Evolutionary conservation across 2,888 invertebrate genomes (phyloP).

Genomic region (Thysanoteuthis rhombus): DNA sequence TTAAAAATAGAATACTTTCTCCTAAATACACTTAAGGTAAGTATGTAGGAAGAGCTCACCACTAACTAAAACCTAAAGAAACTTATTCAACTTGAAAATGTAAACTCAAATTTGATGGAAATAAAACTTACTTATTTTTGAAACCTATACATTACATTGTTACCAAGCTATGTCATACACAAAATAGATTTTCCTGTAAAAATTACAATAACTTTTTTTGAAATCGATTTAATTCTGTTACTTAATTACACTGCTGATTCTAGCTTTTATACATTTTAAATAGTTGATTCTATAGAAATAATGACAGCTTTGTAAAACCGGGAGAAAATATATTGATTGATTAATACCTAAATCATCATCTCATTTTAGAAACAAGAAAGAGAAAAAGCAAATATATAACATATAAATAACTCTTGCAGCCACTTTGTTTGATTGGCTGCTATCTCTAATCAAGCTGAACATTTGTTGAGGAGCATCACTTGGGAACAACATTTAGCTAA

Average conservation of each 20-base stretch:
- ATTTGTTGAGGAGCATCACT: slow-evolving; percentile 12
- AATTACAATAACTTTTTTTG: neutral
- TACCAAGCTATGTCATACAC: neutral
- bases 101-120: neutral
- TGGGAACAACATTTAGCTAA: neutral
- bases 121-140: neutral
- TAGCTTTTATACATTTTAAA: neutral
- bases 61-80: no score
- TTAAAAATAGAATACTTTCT: no score
- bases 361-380: neutral
- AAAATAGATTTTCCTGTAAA: neutral
- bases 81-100: no score
- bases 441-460: slow-evolving; percentile 12
- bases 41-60: no score
- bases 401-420: slow-evolving; percentile 12
- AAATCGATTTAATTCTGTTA: neutral
- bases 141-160: neutral
- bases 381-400: neutral
- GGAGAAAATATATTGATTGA: neutral
- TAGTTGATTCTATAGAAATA: neutral
- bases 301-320: neutral
- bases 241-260: neutral
- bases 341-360: neutral
- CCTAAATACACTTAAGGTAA: no score
- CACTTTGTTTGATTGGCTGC: slow-evolving; percentile 12